Evolutionary conservation across 2,113 vertebrate genomes (phyloP), one percentile per base, ranked within the genome.

Genomic region (Leptocoma aspasia): DNA sequence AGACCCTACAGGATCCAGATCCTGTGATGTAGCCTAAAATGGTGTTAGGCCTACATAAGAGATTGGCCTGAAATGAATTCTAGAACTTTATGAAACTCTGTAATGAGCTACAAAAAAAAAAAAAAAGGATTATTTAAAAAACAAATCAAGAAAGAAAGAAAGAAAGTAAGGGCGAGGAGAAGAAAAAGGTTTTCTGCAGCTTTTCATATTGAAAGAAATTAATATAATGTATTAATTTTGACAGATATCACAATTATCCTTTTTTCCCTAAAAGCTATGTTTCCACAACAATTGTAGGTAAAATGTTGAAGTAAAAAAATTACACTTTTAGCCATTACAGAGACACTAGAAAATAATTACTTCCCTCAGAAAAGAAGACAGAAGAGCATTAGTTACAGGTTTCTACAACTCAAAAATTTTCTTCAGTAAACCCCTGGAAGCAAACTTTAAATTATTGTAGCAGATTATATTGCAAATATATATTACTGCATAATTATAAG

Each of bases 181-280:
- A 33, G 7, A 37, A 10, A 6, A 5, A 3, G 2, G 2, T 28
- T 76, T 82, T 39, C 12, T 47, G 24, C 11, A 82, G 13, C 3
- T 60, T 88, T 69, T 90, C 12, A 30, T 61, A 30, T 3, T 20
- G 0, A 23, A 77, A 56, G 11, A 70, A 65, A 65, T 56, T 9
- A 57, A 57, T 6, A 7, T 18, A 33, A 52, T 12, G 2, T 17
- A 22, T 27, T 57, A 7, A 33, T 72, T 90, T 42, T 73, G 44
- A 50, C 1, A 63, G 10, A 42, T 23, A 63, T 27, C 15, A 63
- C 5, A 45, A 49, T 37, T 24, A 84, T 8, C 1, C 1, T 56
- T 70, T 63, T 63, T 49, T 4, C 13, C 11, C 15, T n/a, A 50
- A 52, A 77, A 78, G 6, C 0, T 65, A 2, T 0, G 3, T 11